Percentiles rank a stretch among this genome's conserved stretches.
These are phyloP conservation scores for Pagrus major DNA, from an alignment of 2,113 vertebrate genomes.

Conservation along the genomic window DNA sequence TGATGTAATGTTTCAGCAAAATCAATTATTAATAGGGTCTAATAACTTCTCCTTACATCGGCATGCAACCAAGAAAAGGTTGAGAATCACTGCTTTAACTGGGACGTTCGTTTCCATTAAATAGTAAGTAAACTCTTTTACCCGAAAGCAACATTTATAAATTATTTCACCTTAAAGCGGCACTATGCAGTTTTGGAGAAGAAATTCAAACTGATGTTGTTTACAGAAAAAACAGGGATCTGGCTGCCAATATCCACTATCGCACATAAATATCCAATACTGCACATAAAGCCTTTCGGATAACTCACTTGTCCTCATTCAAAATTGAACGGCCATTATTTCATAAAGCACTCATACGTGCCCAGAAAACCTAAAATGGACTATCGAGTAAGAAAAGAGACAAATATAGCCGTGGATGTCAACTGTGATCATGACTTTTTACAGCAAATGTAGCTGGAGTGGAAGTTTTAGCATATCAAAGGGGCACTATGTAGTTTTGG, in stretches of 20 bases:
- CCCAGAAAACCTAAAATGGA: slow-evolving; percentile 7
- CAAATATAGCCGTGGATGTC: neutral
- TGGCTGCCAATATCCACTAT: neutral
- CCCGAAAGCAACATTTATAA: too few relatives aligned
- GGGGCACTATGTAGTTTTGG: too few relatives aligned
- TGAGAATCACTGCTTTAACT: neutral
- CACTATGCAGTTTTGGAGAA: too few relatives aligned
- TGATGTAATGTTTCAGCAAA: slow-evolving; percentile 10
- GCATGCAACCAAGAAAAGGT: neutral
- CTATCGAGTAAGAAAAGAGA: neutral
- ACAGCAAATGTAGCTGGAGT: neutral
- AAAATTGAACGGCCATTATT: slow-evolving; percentile 12
- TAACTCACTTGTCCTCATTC: slow-evolving; percentile 35
- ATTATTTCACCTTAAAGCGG: too few relatives aligned
- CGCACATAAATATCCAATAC: too few relatives aligned
- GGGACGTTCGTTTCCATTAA: neutral
- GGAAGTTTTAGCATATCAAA: neutral
- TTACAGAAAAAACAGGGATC: neutral
- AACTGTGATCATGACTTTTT: neutral
- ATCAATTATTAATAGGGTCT: slow-evolving; percentile 8
- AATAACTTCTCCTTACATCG: neutral
- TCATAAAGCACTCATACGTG: slow-evolving; percentile 9
- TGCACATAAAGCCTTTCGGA: slow-evolving; percentile 13
- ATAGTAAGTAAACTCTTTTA: too few relatives aligned
- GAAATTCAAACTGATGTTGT: too few relatives aligned